Conservation (phyloP, 2,113 vertebrate genomes). For the Paracanthobrama guichenoti region DNA sequence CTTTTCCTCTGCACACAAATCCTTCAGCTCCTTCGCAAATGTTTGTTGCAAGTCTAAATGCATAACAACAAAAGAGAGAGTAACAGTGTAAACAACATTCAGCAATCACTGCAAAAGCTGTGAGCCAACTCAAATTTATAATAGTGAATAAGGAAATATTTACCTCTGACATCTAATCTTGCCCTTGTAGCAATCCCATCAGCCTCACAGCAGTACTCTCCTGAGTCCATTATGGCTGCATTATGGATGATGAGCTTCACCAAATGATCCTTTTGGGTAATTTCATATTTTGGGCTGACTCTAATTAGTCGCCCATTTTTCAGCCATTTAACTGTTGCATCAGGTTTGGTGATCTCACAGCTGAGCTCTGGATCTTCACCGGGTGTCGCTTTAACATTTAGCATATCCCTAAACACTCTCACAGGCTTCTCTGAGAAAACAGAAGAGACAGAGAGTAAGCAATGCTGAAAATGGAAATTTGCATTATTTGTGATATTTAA, state of each 20-base stretch:
- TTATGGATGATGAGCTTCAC: conserved; percentile 78
- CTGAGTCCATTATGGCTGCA: conserved; percentile 79
- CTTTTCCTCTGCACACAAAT: conserved; percentile 79
- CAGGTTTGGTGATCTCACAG: conserved; percentile 86
- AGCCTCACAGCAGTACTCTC: conserved; percentile 87
- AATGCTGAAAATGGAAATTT: background rate
- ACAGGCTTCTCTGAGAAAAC: conserved; percentile 81
- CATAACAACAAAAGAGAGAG: background rate
- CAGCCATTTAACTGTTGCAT: conserved; percentile 81
- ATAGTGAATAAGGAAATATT: conserved; percentile 22
- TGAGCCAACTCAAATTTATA: background rate
- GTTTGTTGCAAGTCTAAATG: conserved; percentile 83
- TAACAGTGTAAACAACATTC: background rate
- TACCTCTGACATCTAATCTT: conserved; percentile 85
- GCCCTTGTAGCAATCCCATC: conserved; percentile 80
- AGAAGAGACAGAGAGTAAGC: background rate
- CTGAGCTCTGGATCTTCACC: conserved; percentile 85
- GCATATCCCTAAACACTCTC: conserved; percentile 79
- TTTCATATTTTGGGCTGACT: conserved; percentile 81
- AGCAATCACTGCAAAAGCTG: no score
- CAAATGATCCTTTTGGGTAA: conserved; percentile 74
- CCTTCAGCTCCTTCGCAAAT: conserved; percentile 82
- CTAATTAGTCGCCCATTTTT: conserved; percentile 84
- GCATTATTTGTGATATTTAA: no score
- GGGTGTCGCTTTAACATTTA: conserved; percentile 71